These are phyloP conservation scores for Cremastobaeus sp. DNA, from an alignment of 2,888 invertebrate species.

Conservation along the genomic window DNA sequence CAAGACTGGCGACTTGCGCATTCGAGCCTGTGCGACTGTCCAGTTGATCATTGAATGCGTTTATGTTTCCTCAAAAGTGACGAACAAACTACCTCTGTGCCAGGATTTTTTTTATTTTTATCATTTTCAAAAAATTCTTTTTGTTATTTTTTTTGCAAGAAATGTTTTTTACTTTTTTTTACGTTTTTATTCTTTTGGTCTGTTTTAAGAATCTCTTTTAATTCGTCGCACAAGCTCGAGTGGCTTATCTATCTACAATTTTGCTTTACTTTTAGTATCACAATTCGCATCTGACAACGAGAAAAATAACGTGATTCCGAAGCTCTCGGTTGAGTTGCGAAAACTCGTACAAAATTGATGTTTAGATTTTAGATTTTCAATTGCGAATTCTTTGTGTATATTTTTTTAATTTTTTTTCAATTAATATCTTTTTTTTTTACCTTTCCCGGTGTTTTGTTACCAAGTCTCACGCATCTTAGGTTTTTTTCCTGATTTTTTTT, in stretches of 20 bases:
- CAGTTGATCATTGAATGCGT: neutral
- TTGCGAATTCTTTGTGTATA: neutral
- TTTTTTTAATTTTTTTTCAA: slow-evolving; percentile 4
- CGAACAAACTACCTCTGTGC: slow-evolving; percentile 37
- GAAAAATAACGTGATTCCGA: slow-evolving; percentile 5
- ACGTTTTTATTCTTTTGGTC: slow-evolving; percentile 8
- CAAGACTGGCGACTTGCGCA: neutral
- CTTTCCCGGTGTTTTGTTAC: neutral
- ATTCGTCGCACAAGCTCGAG: slow-evolving; percentile 30
- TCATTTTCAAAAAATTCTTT: slow-evolving; percentile 3
- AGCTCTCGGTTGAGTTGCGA: neutral
- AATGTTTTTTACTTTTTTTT: slow-evolving; percentile 5
- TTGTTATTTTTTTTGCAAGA: slow-evolving; percentile 7
- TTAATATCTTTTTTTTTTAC: neutral
- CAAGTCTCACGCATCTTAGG: neutral
- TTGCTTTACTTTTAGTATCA: slow-evolving; percentile 5
- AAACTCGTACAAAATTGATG: too few relatives aligned
- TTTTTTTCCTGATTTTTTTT: neutral
- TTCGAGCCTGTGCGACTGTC: slow-evolving; percentile 40
- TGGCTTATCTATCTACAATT: neutral
- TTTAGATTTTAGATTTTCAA: too few relatives aligned
- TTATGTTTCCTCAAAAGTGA: slow-evolving; percentile 1
- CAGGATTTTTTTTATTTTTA: slow-evolving; percentile 15
- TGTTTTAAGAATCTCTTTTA: slow-evolving; percentile 1
- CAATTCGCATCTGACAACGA: slow-evolving; percentile 26